Percentiles rank a stretch among this genome's conserved stretches.
Conservation (phyloP, 2,888 invertebrate species). For the Eupithecia abbreviata region DNA sequence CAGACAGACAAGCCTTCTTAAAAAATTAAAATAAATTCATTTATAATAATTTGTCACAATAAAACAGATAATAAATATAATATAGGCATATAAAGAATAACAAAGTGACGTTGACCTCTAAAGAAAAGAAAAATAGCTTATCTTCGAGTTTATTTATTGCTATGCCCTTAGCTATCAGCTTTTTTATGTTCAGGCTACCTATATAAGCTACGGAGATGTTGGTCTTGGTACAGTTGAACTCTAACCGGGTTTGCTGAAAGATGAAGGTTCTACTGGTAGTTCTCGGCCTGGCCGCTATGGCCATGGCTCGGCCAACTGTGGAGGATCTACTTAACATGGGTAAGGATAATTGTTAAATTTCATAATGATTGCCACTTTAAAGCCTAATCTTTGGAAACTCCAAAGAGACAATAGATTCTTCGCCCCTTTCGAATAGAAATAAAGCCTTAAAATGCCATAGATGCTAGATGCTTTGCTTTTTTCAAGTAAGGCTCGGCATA, state of each 20-base stretch:
- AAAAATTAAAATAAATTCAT: too few species aligned
- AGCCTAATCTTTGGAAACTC: neutral
- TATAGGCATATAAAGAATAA: neutral
- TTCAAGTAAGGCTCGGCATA: neutral
- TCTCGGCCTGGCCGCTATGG: conserved; percentile 67
- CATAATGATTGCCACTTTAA: neutral
- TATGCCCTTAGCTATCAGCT: conserved; percentile 13
- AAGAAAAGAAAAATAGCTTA: conserved; percentile 17
- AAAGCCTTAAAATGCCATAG: neutral
- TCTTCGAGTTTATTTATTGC: conserved; percentile 14
- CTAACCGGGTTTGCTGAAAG: conserved; percentile 60
- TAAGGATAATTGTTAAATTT: conserved; percentile 48
- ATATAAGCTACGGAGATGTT: conserved; percentile 53
- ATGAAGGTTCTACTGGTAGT: conserved; percentile 69
- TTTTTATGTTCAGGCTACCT: conserved; percentile 37
- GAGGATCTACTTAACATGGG: conserved; percentile 60
- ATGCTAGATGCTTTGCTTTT: neutral
- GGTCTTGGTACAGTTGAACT: conserved; percentile 62
- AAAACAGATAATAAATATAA: too few species aligned
- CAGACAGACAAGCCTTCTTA: too few species aligned
- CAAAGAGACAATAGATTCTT: neutral
- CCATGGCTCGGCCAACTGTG: conserved; percentile 65
- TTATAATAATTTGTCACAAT: too few species aligned
- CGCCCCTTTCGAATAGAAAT: neutral
- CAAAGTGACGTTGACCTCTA: neutral